Base-by-base conservation (phyloP, 35 echinoderm and acorn worm species). In the Heliocidaris tuberculata region DNA sequence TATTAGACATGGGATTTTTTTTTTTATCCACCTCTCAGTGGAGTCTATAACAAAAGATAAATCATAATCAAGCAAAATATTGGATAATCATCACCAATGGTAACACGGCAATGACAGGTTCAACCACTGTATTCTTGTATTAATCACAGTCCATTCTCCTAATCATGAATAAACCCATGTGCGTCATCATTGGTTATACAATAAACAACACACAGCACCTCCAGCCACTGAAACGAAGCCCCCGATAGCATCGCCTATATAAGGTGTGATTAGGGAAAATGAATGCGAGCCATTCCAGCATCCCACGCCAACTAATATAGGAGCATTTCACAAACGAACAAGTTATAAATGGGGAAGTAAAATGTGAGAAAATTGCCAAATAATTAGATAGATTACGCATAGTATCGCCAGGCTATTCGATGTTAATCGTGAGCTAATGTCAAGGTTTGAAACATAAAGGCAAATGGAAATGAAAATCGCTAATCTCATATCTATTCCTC, bases 301-400 rank as follows among this genome's bases (percentile, higher is more conserved):
- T n/a, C 65, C 65, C 65, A n/a, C 19, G 65, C 65, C 27, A 7
- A n/a, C 7, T 78, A 24, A 78, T 78, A 7, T 78, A 7, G 65
- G 65, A 78, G 65, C 2, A 27, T 78, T 70, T 71, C 24, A 5
- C 24, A 71, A 71, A 78, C 7, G 65, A 78, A 27, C 65, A 78
- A 78, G 65, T 21, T 78, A 78, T 78, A 19, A 78, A 78, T 78
- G 21, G 65, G 65, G 17, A 24, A 78, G 65, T 78, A 78, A 78
- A 78, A 15, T 24, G 65, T 78, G 17, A 78, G 65, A 19, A 78
- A 27, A 78, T 78, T 78, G 65, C 65, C 65, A 78, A 78, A 78
- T 78, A 78, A 78, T 78, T 78, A 78, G 65, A 78, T 27, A 78
- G 65, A 78, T 78, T 78, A 78, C 21, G 65, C 65, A 78, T 78